Evolutionary conservation across 2,888 invertebrate genomes (phyloP), one percentile per base, ranked within the genome.

Genomic region (Dasypogon diadema): DNA sequence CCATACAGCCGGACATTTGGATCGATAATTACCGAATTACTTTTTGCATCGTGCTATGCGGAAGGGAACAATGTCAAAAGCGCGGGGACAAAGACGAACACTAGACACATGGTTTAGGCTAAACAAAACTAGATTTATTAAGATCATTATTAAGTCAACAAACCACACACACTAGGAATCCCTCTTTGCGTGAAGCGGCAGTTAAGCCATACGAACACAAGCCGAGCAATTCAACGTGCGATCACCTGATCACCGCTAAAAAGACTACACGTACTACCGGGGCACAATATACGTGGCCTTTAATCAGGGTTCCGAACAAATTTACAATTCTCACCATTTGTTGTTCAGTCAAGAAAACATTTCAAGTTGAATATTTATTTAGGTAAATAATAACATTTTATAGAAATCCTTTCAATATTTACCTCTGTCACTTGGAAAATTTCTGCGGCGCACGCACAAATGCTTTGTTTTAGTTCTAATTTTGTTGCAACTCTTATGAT

Each of bases 401-500:
- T 10, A 1, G 1, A n/a, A n/a, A n/a, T n/a, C n/a, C n/a, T n/a
- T 60, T 16, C 60, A 60, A 60, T 26, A 37, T 51, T 60, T 60
- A 60, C 60, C 60, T 60, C 60, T 60, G 60, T 60, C 60, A 60
- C 60, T 60, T 34, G 18, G 14, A 14, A 30, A 12, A 37, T 16
- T 60, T 37, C 21, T 60, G 21, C 37, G 60, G 26, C 37, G 21
- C 34, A 60, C 60, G 60, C 60, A 60, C 34, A 12, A 37, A 21
- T 60, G 42, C n/a, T 60, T 37, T 37, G 60, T 37, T 37, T 37
- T 18, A 60, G 21, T 60, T 60, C 60, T 60, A 37, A 60, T 68
- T 68, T 68, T 16, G 14, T 68, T 24, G 65, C 48, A 48, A 68
- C 48, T 68, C 48, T 46, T 68, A 68, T 68, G 65, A 48, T 68